A percentile compares a stretch with the other conserved stretches of the same genome.
Evolutionary conservation across 2,888 invertebrate species (phyloP).

Genomic region (Melinaea menophilus): DNA sequence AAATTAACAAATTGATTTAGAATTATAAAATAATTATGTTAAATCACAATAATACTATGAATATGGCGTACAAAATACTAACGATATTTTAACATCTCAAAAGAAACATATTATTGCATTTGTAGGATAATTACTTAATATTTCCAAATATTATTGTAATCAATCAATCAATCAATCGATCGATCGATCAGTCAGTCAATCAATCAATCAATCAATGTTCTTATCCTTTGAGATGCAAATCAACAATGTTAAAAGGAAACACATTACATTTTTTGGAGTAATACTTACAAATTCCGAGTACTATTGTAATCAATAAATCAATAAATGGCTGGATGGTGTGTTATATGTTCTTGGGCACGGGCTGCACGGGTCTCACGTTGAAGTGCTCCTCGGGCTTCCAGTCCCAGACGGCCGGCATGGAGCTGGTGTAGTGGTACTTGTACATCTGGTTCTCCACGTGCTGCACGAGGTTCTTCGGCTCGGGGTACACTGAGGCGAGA

Average conservation of each 20-base stretch:
- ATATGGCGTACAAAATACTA: not conserved
- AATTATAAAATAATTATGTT: not conserved
- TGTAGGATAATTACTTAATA: not conserved
- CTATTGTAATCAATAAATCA: conserved; percentile 3
- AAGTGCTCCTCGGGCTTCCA: conserved; percentile 78
- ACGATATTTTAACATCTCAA: not conserved
- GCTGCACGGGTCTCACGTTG: conserved; percentile 65
- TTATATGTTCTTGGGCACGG: conserved; percentile 71
- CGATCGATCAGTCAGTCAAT: no score
- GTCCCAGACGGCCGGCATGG: conserved; percentile 84
- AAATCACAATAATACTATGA: conserved; percentile 2
- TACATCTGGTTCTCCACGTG: conserved; percentile 87
- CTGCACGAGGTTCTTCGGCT: conserved; percentile 85
- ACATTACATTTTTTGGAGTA: no score
- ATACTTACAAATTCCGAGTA: conserved; percentile 5
- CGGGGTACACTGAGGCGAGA: conserved; percentile 90
- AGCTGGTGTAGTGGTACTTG: conserved; percentile 86
- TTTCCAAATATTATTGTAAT: conserved; percentile 2
- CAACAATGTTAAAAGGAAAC: no score
- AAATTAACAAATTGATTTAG: not conserved
- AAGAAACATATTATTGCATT: not conserved
- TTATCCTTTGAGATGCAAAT: no score
- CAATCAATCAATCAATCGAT: not conserved
- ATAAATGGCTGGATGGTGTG: conserved; percentile 25
- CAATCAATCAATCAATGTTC: no score